Percentiles rank a stretch among this genome's conserved stretches.
Conservation (phyloP, 1,140 invertebrate genomes). For the Sarcophaga bullata region DNA sequence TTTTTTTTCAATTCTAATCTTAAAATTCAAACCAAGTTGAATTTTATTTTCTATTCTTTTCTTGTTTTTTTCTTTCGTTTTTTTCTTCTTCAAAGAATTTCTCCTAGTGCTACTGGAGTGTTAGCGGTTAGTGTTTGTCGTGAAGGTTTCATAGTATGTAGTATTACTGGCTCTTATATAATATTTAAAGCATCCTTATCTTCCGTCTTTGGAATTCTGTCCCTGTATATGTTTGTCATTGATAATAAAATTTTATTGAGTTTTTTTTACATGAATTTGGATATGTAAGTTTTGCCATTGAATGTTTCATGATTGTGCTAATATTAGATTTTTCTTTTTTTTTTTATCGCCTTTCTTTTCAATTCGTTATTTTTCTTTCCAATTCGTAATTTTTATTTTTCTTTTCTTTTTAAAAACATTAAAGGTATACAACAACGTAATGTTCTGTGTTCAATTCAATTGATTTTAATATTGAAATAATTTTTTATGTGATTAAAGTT, state of each 20-base stretch:
- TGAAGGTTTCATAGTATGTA: background rate
- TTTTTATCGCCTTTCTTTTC: background rate
- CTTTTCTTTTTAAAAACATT: too few species aligned
- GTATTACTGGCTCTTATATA: background rate
- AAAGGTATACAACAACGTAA: background rate
- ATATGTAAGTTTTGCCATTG: slow-evolving; percentile 17
- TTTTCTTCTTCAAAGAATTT: background rate
- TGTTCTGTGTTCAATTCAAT: slow-evolving; percentile 6
- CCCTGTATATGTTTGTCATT: slow-evolving; percentile 20
- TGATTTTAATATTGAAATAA: slow-evolving; percentile 17
- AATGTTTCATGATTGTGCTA: slow-evolving; percentile 26
- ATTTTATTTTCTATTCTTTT: background rate
- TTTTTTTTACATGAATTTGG: slow-evolving; percentile 27
- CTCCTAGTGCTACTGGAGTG: slow-evolving; percentile 7
- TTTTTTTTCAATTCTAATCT: slow-evolving; percentile 13
- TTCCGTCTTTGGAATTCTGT: background rate
- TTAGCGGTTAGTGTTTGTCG: slow-evolving; percentile 18
- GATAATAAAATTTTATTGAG: slow-evolving; percentile 27
- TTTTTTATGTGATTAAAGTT: slow-evolving; percentile 16
- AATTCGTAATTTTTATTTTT: too few species aligned
- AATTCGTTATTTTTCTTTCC: background rate
- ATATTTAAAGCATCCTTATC: slow-evolving; percentile 9
- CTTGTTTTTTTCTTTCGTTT: background rate
- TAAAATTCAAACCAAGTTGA: slow-evolving; percentile 8
- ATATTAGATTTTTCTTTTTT: background rate